Base-by-base conservation (phyloP, 35 echinoderm and acorn worm genomes). In the Lytechinus variegatus region DNA sequence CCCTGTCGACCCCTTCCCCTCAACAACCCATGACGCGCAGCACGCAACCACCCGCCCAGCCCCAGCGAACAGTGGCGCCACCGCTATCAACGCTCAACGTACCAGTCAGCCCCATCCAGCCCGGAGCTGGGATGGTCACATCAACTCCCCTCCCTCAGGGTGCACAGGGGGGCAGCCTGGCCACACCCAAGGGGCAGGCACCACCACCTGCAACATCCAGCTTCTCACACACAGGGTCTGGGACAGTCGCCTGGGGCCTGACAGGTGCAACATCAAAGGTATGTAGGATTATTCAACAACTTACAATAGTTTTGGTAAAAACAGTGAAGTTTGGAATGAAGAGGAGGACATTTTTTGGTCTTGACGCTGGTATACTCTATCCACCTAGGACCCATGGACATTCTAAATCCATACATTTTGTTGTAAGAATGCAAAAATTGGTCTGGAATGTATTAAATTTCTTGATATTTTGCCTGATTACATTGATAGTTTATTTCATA, bases 161-260 rank as follows among this genome's bases (percentile, higher is more conserved):
- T 16, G 87, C 87, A 9, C 87, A 33, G 52, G 28, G 28, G 87
- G 6, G 87, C 87, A 52, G 87, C 16, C 61, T 21, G 61, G 21
- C 61, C 14, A 71, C 52, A 89, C 52, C 87, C 28, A 33, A 19
- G 52, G 87, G 87, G 28, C 94, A 10, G 86, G 54, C 54, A 94
- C 89, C 71, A 60, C 96, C 53, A 28, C 97, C 52, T 94, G 44
- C 9, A 13, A 93, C 97, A 1, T 95, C 96, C 10, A 94, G 95
- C 56, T 97, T 97, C 91, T 94, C 96, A 12, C 94, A 95, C 52
- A 95, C 97, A 52, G 97, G 97, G 16, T 95, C 94, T 10, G 96
- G 94, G 6, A 98, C 97, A 0, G 96, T 98, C 9, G 91, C 93
- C 3, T 98, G 97, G 97, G 97, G 97, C 10, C 72, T 95, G 28